A percentile compares a stretch with the other conserved stretches of the same genome.
phyloP scores from a whole-genome alignment of 2,797 vertebrate genomes.

The Scarus forsteni region DNA sequence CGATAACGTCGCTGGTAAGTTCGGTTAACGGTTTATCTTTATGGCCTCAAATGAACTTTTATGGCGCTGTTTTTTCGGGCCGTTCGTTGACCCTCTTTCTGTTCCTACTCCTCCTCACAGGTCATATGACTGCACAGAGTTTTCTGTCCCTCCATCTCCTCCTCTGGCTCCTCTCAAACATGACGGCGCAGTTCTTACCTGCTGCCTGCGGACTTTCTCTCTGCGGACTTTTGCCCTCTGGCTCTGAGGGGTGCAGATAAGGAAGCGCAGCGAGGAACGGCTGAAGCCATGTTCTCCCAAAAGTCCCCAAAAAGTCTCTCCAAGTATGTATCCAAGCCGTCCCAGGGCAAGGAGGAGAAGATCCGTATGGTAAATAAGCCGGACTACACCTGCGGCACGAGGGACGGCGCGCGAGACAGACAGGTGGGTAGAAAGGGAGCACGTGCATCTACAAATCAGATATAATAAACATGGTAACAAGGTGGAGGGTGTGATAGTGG shows the following conservation, averaged over 20 bases:
- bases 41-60: neutral
- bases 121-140: slow-evolving; percentile 36
- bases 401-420: rapidly evolving
- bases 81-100: neutral
- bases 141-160: neutral
- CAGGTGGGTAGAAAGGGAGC: slow-evolving; percentile 52
- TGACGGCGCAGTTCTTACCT: slow-evolving; percentile 43
- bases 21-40: neutral
- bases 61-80: neutral
- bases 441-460: neutral
- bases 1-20: neutral
- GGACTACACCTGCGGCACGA: slow-evolving; percentile 42
- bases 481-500: neutral
- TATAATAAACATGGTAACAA: neutral
- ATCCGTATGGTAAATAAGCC: slow-evolving; percentile 64
- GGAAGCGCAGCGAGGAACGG: neutral
- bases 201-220: neutral
- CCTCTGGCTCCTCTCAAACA: neutral
- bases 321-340: slow-evolving; percentile 19
- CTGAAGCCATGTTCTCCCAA: slow-evolving; percentile 65
- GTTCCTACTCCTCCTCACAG: neutral
- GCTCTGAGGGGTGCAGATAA: slow-evolving; percentile 16
- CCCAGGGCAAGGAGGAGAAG: slow-evolving; percentile 55
- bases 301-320: slow-evolving; percentile 47
- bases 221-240: slow-evolving; percentile 65